phyloP scores from a whole-genome alignment of 1,140 invertebrate genomes.

The Cydia strobilella region DNA sequence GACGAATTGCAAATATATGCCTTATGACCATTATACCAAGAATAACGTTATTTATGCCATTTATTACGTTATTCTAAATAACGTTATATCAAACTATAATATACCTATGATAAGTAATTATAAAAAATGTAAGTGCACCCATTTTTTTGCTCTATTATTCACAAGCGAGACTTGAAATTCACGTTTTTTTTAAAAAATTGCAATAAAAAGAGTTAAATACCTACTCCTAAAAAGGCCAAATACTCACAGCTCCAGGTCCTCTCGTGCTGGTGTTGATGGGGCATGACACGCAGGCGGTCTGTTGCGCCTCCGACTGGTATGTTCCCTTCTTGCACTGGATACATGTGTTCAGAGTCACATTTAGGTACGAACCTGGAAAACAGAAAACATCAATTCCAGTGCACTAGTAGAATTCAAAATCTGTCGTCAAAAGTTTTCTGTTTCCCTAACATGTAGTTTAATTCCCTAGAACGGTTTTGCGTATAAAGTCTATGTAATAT shows the following conservation, averaged over 20 bases:
- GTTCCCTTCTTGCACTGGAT: constrained; percentile 94
- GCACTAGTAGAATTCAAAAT: not conserved
- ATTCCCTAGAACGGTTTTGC: too few species aligned
- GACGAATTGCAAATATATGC: too few species aligned
- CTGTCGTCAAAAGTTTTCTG: not conserved
- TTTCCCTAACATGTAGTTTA: too few species aligned
- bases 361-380: constrained; percentile 88
- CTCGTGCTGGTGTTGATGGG: constrained; percentile 96
- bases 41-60: too few species aligned
- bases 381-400: not conserved
- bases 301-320: constrained; percentile 95
- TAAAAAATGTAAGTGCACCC: too few species aligned
- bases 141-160: too few species aligned
- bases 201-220: not conserved
- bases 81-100: too few species aligned
- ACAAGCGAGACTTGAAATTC: too few species aligned
- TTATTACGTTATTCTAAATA: too few species aligned
- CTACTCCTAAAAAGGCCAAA: not conserved
- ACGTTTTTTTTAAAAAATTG: too few species aligned
- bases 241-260: constrained; percentile 87
- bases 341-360: constrained; percentile 92
- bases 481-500: not conserved
- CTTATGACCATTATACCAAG: too few species aligned
- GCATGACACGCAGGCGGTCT: constrained; percentile 93
- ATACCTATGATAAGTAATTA: too few species aligned